phyloP scores from a whole-genome alignment of 37 sponge, comb jelly and placozoan species.

The Amphimedon queenslandica region DNA sequence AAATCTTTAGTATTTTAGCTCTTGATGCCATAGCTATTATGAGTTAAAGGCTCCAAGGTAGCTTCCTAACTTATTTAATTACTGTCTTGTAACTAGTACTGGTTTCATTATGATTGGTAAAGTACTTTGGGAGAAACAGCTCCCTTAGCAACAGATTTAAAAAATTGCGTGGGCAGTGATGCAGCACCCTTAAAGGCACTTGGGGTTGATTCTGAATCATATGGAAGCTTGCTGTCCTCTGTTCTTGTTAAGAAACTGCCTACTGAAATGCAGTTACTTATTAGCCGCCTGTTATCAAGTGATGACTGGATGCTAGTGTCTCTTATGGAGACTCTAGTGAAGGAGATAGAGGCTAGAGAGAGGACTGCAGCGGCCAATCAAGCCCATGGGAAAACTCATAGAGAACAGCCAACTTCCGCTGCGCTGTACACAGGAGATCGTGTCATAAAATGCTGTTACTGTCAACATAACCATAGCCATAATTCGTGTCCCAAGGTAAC shows the following conservation, averaged over 20 bases:
- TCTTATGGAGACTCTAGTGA: neutral
- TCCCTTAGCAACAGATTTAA: too few relatives aligned
- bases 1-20: too few relatives aligned
- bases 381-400: neutral
- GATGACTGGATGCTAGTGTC: neutral
- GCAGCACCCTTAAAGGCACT: neutral
- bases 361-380: neutral
- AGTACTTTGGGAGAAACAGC: too few relatives aligned
- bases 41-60: too few relatives aligned
- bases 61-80: too few relatives aligned
- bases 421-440: neutral
- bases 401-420: neutral
- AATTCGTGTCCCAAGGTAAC: slow-evolving; percentile 8
- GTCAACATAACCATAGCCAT: slow-evolving; percentile 12
- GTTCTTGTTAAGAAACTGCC: neutral
- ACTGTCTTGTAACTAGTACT: too few relatives aligned
- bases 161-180: too few relatives aligned
- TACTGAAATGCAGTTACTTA: neutral
- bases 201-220: neutral
- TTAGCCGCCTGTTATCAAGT: neutral
- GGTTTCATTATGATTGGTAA: too few relatives aligned
- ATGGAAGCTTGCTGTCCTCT: neutral
- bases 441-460: slow-evolving; percentile 12
- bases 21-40: too few relatives aligned
- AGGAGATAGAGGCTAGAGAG: neutral